Conservation (phyloP, 2,113 vertebrate genomes). For the Reinhardtius hippoglossoides region DNA sequence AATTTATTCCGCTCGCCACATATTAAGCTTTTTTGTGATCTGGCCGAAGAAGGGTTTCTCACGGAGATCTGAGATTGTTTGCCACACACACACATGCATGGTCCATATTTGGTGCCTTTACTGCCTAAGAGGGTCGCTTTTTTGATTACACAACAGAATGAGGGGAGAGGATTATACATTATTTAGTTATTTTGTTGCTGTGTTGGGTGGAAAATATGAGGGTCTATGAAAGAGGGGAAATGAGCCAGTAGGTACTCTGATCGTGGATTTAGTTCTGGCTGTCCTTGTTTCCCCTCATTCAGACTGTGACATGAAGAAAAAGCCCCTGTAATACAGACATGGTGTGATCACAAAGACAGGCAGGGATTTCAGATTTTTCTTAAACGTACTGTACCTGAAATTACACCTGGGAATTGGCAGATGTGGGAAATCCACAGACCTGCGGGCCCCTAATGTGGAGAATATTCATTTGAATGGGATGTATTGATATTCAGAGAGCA, state of each 20-base stretch:
- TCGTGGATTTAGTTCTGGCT: conserved; percentile 12
- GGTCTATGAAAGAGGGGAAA: conserved; percentile 34
- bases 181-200: conserved; percentile 53
- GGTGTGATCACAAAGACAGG: conserved; percentile 11
- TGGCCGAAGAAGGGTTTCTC: neutral
- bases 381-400: conserved; percentile 1
- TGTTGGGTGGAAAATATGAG: conserved; percentile 25
- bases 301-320: neutral
- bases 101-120: conserved; percentile 21
- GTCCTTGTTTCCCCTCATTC: conserved; percentile 15
- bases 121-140: conserved; percentile 6
- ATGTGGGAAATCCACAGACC: conserved; percentile 29
- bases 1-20: neutral
- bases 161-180: conserved; percentile 38
- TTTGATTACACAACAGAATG: conserved; percentile 51
- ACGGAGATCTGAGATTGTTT: neutral
- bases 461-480: conserved; percentile 13
- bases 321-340: neutral
- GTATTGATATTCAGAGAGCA: conserved; percentile 27
- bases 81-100: neutral
- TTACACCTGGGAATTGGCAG: conserved; percentile 9
- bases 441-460: conserved; percentile 2
- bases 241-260: conserved; percentile 3
- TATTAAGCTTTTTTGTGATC: neutral
- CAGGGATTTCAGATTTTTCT: conserved; percentile 2